Evolutionary conservation across 2,888 invertebrate genomes (phyloP).

Genomic region (Notocelia uddmanniana): DNA sequence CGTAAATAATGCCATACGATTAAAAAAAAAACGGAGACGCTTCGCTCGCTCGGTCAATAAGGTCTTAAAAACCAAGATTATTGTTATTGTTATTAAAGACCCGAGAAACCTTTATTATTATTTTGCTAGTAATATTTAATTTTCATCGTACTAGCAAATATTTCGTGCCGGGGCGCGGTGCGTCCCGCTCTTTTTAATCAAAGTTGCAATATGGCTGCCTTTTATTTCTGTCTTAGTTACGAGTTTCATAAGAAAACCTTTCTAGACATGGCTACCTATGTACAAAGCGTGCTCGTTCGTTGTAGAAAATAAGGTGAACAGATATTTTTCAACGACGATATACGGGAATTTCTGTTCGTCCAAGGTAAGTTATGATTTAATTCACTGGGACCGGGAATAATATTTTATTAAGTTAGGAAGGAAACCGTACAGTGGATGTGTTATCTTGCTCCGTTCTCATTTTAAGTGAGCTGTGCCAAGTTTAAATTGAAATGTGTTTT

Average conservation of each 20-base stretch:
- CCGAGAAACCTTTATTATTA: slow-evolving; percentile 29
- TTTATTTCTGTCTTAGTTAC: slow-evolving; percentile 61
- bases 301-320: slow-evolving; percentile 57
- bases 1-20: no score
- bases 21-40: no score
- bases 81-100: no score
- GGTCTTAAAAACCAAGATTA: no score
- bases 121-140: slow-evolving; percentile 52
- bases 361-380: slow-evolving; percentile 44
- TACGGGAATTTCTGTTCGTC: slow-evolving; percentile 34
- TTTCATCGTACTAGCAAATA: slow-evolving; percentile 58
- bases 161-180: slow-evolving; percentile 53
- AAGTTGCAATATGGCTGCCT: slow-evolving; percentile 64
- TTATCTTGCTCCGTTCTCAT: slow-evolving; percentile 34
- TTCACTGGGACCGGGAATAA: slow-evolving; percentile 38
- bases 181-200: slow-evolving; percentile 64
- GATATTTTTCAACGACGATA: slow-evolving; percentile 39
- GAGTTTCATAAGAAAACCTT: slow-evolving; percentile 64
- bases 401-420: slow-evolving; percentile 43
- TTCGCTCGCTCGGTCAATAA: no score
- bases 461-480: slow-evolving; percentile 39
- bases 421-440: slow-evolving; percentile 32
- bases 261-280: slow-evolving; percentile 59
- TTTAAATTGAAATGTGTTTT: slow-evolving; percentile 42
- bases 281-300: slow-evolving; percentile 57